These are phyloP conservation scores for Oryzias dopingdopingensis DNA, from an alignment of 2,797 vertebrate genomes.

Conservation along the genomic window DNA sequence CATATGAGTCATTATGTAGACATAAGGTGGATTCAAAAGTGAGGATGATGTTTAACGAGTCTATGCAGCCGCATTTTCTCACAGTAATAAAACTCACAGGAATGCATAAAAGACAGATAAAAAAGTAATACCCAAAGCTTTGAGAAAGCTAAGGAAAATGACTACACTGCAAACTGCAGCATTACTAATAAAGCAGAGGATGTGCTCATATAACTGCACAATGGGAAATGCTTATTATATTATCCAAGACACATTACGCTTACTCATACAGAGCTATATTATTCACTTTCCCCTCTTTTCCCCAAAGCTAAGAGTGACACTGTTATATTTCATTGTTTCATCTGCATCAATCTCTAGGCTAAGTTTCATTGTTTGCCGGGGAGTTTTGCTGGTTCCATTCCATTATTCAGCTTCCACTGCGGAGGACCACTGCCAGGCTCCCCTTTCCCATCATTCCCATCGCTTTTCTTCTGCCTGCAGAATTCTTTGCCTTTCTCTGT, in stretches of 20 bases:
- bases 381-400: slow-evolving; percentile 48
- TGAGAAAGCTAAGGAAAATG: slow-evolving; percentile 49
- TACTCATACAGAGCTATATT: slow-evolving; percentile 46
- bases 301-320: slow-evolving; percentile 43
- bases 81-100: slow-evolving; percentile 47
- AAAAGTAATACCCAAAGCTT: slow-evolving; percentile 26
- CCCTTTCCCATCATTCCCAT: slow-evolving; percentile 48
- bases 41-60: background rate
- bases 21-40: slow-evolving; percentile 16
- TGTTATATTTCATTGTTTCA: slow-evolving; percentile 56
- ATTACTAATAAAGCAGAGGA: slow-evolving; percentile 38
- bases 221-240: slow-evolving; percentile 50
- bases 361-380: slow-evolving; percentile 59
- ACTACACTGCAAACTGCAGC: slow-evolving; percentile 28
- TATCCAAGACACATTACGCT: slow-evolving; percentile 42
- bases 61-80: too few species aligned
- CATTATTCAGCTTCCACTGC: slow-evolving; percentile 55
- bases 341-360: slow-evolving; percentile 53
- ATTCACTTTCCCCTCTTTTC: slow-evolving; percentile 46
- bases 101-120: slow-evolving; percentile 37
- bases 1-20: slow-evolving; percentile 34
- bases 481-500: slow-evolving; percentile 63
- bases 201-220: slow-evolving; percentile 22
- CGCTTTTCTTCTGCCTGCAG: slow-evolving; percentile 59
- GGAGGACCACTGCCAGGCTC: slow-evolving; percentile 53